These are phyloP conservation scores for Calosoma granatense DNA, from an alignment of 1,140 invertebrate species.

Conservation along the genomic window DNA sequence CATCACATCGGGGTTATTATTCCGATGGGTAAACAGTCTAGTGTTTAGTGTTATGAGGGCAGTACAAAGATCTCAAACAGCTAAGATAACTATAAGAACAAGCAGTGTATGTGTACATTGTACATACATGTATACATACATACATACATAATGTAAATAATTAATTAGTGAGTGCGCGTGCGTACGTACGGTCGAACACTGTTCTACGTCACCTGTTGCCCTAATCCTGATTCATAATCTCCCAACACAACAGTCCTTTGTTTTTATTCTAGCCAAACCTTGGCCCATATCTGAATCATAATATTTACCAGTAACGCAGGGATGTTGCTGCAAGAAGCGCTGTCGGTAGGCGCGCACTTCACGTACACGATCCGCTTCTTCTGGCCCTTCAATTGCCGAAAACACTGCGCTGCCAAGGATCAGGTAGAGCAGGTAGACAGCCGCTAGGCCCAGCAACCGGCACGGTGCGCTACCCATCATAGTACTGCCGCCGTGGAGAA, in stretches of 20 bases:
- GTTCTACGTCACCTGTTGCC: not conserved
- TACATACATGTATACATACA: too few relatives aligned
- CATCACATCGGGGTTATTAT: not conserved
- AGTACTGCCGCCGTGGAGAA: not conserved
- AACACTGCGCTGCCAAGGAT: constrained; percentile 59
- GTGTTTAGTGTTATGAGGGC: not conserved
- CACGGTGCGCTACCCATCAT: not conserved
- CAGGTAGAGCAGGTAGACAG: constrained; percentile 30
- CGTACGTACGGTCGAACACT: too few relatives aligned
- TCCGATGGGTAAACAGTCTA: not conserved
- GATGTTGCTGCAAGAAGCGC: constrained; percentile 48
- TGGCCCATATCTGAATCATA: too few relatives aligned
- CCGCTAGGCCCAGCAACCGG: constrained; percentile 19
- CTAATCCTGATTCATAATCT: too few relatives aligned
- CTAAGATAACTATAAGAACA: not conserved
- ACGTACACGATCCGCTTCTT: constrained; percentile 45
- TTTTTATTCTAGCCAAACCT: too few relatives aligned
- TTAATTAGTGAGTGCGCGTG: not conserved
- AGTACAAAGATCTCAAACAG: not conserved
- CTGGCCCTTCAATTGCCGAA: constrained; percentile 59
- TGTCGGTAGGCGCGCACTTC: constrained; percentile 41
- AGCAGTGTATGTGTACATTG: not conserved
- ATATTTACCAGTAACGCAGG: constrained; percentile 49
- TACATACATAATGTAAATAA: too few relatives aligned
- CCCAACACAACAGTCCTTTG: not conserved